Evolutionary conservation across 2,113 vertebrate species (phyloP).

Genomic region (Scatophagus argus): DNA sequence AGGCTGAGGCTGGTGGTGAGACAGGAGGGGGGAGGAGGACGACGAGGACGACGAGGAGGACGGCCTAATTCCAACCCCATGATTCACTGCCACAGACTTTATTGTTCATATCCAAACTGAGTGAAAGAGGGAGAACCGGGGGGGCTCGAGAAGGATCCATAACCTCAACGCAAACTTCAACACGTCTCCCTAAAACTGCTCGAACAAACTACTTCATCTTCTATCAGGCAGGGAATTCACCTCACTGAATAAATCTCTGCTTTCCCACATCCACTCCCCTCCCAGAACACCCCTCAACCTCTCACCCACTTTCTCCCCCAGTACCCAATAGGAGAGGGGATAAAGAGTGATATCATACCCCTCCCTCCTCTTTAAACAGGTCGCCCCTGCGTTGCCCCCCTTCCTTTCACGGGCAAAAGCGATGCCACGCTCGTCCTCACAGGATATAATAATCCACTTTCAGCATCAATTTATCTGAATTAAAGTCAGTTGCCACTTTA

Average conservation of each 20-base stretch:
- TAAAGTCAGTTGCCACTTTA: slow-evolving; percentile 31
- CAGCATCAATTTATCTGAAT: slow-evolving; percentile 35
- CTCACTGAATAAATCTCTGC: slow-evolving; percentile 44
- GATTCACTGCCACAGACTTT: slow-evolving; percentile 33
- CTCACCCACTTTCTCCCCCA: slow-evolving; percentile 81
- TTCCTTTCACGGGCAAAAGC: slow-evolving; percentile 18
- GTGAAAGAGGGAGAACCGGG: slow-evolving; percentile 6
- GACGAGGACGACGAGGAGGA: too few species aligned
- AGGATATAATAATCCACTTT: slow-evolving; percentile 25
- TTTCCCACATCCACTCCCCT: slow-evolving; percentile 47
- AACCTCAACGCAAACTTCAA: neutral
- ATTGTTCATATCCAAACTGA: slow-evolving; percentile 49
- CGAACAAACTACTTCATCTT: slow-evolving; percentile 33
- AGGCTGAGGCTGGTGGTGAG: slow-evolving; percentile 41
- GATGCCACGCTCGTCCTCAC: slow-evolving; percentile 39
- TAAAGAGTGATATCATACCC: slow-evolving; percentile 61
- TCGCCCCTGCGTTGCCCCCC: neutral
- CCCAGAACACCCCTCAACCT: slow-evolving; percentile 71
- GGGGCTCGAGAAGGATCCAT: neutral
- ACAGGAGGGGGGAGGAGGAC: slow-evolving; percentile 72
- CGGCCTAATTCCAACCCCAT: slow-evolving; percentile 13
- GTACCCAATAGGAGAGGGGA: slow-evolving; percentile 52
- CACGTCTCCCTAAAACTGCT: neutral
- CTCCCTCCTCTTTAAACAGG: slow-evolving; percentile 37
- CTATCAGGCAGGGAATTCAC: slow-evolving; percentile 35